Conservation (phyloP, 1,140 invertebrate genomes). For the Plutomurus gul region DNA sequence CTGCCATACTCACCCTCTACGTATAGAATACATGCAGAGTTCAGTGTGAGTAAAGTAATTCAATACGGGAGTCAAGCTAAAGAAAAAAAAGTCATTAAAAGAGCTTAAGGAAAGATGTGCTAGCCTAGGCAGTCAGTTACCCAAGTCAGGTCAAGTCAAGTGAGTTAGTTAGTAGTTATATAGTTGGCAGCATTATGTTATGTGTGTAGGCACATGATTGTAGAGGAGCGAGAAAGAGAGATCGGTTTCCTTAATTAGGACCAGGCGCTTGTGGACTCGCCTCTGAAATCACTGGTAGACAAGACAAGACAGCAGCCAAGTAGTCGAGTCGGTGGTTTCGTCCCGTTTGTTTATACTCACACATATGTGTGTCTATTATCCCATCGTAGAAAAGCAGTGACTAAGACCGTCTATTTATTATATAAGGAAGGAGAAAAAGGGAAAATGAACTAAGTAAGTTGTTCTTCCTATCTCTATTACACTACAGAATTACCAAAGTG, state of each 20-base stretch:
- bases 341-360: conserved; percentile 18
- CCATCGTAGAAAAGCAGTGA: neutral
- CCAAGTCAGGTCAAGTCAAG: too few relatives aligned
- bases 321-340: conserved; percentile 7
- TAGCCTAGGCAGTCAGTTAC: neutral
- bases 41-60: neutral
- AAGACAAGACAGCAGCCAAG: neutral
- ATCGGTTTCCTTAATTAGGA: conserved; percentile 36
- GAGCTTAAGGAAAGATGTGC: conserved; percentile 15
- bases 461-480: neutral
- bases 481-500: too few relatives aligned
- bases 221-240: neutral
- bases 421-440: neutral
- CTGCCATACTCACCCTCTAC: neutral
- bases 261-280: conserved; percentile 7
- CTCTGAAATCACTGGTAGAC: neutral
- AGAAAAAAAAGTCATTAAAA: conserved; percentile 11
- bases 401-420: too few relatives aligned
- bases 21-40: neutral
- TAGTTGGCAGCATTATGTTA: neutral
- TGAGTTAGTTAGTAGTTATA: neutral
- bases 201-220: neutral
- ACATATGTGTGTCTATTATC: conserved; percentile 22
- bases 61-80: neutral
- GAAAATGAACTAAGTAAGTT: neutral